Conservation (phyloP, 2,113 vertebrate genomes). For the Patagioenas fasciata region DNA sequence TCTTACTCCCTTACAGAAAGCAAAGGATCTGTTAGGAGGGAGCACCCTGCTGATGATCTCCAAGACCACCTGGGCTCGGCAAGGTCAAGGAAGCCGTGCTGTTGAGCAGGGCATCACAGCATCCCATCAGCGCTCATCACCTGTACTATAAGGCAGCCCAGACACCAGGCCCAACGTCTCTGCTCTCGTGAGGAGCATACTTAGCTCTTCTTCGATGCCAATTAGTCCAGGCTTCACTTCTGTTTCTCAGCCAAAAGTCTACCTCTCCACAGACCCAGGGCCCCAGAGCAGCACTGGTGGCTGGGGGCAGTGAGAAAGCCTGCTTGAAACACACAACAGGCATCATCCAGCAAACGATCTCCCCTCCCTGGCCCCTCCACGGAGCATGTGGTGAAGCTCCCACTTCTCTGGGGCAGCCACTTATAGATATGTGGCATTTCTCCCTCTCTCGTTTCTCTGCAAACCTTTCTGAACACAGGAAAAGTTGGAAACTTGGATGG, state of each 20-base stretch:
- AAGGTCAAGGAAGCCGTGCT: accelerated
- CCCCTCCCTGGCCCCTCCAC: neutral
- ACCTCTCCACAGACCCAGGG: neutral
- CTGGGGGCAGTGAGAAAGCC: neutral
- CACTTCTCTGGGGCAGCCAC: neutral
- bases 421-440: neutral
- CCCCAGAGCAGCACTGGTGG: neutral
- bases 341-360: neutral
- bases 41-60: neutral
- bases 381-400: neutral
- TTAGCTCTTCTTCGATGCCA: neutral
- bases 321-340: neutral
- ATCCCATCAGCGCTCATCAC: neutral
- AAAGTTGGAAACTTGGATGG: neutral
- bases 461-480: neutral
- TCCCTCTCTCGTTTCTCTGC: neutral
- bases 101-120: accelerated
- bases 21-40: neutral
- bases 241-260: neutral
- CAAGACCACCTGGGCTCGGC: neutral
- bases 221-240: neutral
- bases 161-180: neutral
- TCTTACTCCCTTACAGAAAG: neutral
- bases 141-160: neutral
- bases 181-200: neutral